Percentiles rank a stretch among this genome's conserved stretches.
Conservation (phyloP, 1,140 invertebrate genomes). For the Lordiphosa collinella region DNA sequence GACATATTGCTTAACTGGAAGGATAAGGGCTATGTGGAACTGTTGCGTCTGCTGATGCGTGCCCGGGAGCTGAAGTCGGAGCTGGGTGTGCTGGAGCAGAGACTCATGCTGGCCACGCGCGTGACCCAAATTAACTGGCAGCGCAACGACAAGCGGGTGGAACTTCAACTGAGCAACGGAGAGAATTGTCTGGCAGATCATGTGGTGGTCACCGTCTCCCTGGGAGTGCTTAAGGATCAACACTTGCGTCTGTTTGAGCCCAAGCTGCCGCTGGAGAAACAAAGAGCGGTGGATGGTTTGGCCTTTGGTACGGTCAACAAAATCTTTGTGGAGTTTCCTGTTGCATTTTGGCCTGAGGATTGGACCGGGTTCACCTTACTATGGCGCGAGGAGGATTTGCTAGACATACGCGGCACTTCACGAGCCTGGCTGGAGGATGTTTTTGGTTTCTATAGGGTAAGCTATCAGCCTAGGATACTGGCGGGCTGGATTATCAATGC, state of each 20-base stretch:
- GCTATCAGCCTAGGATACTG: constrained; percentile 85
- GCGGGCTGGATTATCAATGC: constrained; percentile 84
- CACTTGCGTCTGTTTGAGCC: constrained; percentile 83
- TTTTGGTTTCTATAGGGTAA: constrained; percentile 84
- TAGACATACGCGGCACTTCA: constrained; percentile 80
- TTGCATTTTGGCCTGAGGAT: constrained; percentile 85
- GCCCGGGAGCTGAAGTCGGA: constrained; percentile 76
- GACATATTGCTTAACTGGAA: constrained; percentile 84
- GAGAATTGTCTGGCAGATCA: constrained; percentile 83
- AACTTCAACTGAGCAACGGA: constrained; percentile 83
- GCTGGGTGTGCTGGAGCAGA: constrained; percentile 63
- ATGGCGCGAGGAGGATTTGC: constrained; percentile 82
- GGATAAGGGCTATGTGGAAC: constrained; percentile 82
- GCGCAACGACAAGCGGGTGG: constrained; percentile 64
- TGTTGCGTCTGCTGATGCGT: constrained; percentile 83
- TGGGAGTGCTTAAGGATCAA: constrained; percentile 86
- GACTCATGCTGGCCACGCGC: constrained; percentile 80
- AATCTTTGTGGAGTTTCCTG: constrained; percentile 86
- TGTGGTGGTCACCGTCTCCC: constrained; percentile 85
- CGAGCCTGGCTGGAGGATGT: constrained; percentile 84
- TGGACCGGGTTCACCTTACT: constrained; percentile 81
- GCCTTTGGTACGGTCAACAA: constrained; percentile 88
- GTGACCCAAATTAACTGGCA: constrained; percentile 81
- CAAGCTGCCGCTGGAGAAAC: constrained; percentile 82
- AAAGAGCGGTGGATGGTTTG: constrained; percentile 83